Percentiles rank a stretch among this genome's conserved stretches.
These are phyloP conservation scores for Odocoileus virginianus DNA, from an alignment of 2,113 vertebrate species.

Conservation along the genomic window DNA sequence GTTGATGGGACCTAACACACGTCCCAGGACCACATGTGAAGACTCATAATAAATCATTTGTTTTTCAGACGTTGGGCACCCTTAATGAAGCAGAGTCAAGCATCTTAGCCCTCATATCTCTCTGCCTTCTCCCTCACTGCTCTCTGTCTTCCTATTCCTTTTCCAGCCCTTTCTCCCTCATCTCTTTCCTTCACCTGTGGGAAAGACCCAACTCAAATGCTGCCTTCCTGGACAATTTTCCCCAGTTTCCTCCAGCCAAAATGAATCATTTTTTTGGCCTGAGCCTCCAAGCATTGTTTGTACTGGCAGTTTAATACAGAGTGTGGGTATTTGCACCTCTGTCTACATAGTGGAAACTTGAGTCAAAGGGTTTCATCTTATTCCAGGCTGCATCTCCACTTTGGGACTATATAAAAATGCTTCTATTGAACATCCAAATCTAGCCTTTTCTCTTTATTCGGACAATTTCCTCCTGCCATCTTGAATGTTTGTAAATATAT, in stretches of 20 bases:
- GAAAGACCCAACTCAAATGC: not conserved
- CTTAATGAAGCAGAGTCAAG: not conserved
- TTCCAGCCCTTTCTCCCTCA: not conserved
- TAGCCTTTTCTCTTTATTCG: not conserved
- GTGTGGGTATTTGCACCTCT: not conserved
- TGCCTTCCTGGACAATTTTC: not conserved
- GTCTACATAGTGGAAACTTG: not conserved
- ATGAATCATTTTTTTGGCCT: not conserved
- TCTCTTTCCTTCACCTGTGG: not conserved
- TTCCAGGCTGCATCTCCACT: not conserved
- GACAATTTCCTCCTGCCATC: not conserved
- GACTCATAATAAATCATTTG: not conserved
- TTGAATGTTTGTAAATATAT: not conserved
- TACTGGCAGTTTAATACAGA: not conserved
- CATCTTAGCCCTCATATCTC: not conserved
- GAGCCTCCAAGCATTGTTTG: not conserved
- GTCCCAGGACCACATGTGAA: not conserved
- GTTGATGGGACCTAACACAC: too few relatives aligned
- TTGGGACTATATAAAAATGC: not conserved
- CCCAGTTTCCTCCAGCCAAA: not conserved
- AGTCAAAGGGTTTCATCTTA: not conserved
- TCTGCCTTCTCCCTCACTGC: not conserved
- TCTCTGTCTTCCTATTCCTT: not conserved
- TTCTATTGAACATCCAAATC: not conserved
- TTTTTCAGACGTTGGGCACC: fast-evolving